Conservation (phyloP, 1,140 invertebrate genomes). For the Bilobella aurantiaca region DNA sequence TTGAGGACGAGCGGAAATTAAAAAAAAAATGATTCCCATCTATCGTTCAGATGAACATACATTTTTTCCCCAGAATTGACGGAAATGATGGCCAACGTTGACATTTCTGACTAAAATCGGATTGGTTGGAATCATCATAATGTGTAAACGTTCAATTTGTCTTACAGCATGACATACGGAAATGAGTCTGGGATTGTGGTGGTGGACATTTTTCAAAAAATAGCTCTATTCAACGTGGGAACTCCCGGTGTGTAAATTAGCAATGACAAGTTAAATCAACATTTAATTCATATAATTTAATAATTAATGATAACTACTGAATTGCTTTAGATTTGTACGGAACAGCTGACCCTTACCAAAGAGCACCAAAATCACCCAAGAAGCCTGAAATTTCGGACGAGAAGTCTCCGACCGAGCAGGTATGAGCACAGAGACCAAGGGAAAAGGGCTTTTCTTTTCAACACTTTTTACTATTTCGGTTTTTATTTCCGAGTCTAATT, state of each 20-base stretch:
- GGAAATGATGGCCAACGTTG: too few relatives aligned
- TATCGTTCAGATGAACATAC: too few relatives aligned
- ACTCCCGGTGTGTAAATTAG: conserved; percentile 78
- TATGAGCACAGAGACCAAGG: too few relatives aligned
- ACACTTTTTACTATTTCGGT: background rate
- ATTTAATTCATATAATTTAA: too few relatives aligned
- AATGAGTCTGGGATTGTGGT: conserved; percentile 89
- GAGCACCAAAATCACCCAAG: conserved; percentile 72
- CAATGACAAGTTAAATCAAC: conserved; percentile 39
- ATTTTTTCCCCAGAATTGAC: too few relatives aligned
- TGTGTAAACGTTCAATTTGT: too few relatives aligned
- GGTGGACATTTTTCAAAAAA: conserved; percentile 86
- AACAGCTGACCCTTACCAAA: conserved; percentile 72
- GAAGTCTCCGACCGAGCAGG: conserved; percentile 62
- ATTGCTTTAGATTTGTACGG: conserved; percentile 65
- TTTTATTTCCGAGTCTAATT: background rate
- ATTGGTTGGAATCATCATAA: too few relatives aligned
- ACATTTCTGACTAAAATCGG: too few relatives aligned
- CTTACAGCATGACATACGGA: conserved; percentile 80
- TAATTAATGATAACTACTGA: background rate
- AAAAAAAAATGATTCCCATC: too few relatives aligned
- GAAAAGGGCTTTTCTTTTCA: too few relatives aligned
- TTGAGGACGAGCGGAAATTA: too few relatives aligned
- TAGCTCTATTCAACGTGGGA: conserved; percentile 71
- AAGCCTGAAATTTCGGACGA: conserved; percentile 37